Base-by-base conservation (phyloP, 2,113 vertebrate species). In the Nymphicus hollandicus region DNA sequence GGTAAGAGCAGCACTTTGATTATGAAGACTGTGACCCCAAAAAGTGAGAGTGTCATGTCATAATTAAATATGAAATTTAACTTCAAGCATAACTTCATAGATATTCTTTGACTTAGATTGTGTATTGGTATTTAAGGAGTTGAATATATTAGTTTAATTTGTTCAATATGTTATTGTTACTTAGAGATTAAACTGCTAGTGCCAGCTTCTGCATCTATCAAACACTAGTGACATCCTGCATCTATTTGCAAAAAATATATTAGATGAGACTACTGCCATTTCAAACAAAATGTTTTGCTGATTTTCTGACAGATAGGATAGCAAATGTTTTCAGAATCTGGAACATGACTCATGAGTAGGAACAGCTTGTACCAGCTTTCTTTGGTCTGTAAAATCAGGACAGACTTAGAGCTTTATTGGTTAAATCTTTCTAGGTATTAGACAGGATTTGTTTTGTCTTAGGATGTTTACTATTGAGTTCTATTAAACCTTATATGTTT, bases 1-100 rank as follows among this genome's bases (percentile, higher is more conserved):
- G 97, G 99, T 99, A 97, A 98, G 98, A 91, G 64, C 28, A 10
- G 44, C 10, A 8, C 80, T 47, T 20, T 6, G 15, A 33, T 33
- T 14, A 2, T 31, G 5, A 28, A 72, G 27, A 13, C 29, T 29
- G 47, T 49, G 37, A n/a, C 56, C 47, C 25, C 68, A 25, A 1
- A 22, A 86, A n/a, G n/a, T n/a, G 13, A 16, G 65, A 70, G 15
- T 11, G 22, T 29, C 28, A 43, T 27, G 44, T 77, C 27, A 3
- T 17, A 50, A 9, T 20, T 47, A 46, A 53, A 46, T 4, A 35
- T 0, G 0, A 20, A 35, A 18, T 60, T 81, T 61, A 19, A 53
- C 41, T 79, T 70, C 18, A 86, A 71, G 55, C 16, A 16, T 63
- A 81, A 64, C 29, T 92, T 92, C 35, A 39, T 41, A 76, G 72